Conservation (phyloP, 2,113 vertebrate species). For the Tachysurus vachellii region DNA sequence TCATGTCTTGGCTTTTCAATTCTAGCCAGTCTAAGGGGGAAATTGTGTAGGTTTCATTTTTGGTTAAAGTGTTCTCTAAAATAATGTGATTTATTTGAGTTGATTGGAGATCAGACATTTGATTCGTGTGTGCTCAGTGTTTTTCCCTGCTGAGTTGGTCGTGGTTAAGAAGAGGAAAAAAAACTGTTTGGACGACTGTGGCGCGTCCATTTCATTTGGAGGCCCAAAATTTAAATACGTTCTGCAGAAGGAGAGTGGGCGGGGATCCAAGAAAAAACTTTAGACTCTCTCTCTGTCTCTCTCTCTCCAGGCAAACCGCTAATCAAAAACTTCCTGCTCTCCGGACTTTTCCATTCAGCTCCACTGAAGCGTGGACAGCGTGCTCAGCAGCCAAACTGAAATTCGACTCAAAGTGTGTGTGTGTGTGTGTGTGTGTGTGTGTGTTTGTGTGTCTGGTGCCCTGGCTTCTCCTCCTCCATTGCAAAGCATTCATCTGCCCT, state of each 20-base stretch:
- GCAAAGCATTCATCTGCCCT: conserved; percentile 35
- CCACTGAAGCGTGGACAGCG: conserved; percentile 27
- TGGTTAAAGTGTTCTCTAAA: neutral
- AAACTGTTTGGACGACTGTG: neutral
- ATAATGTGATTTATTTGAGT: conserved; percentile 6
- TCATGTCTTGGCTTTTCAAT: neutral
- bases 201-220: conserved; percentile 1
- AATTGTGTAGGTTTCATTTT: neutral
- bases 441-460: neutral
- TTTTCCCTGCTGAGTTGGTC: conserved; percentile 26
- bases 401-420: conserved; percentile 37
- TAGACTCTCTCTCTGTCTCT: conserved; percentile 15
- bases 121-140: neutral
- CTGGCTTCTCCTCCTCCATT: conserved; percentile 21
- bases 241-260: conserved; percentile 32
- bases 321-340: conserved; percentile 51
- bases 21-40: neutral
- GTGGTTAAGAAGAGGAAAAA: neutral
- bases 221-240: conserved; percentile 19
- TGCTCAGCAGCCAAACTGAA: conserved; percentile 42
- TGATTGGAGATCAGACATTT: conserved; percentile 27
- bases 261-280: conserved; percentile 5
- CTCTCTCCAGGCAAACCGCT: conserved; percentile 39
- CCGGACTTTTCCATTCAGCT: conserved; percentile 44
- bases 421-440: conserved; percentile 35